Conservation (phyloP, 2,797 vertebrate genomes). For the Parotocinclus haroldoi region DNA sequence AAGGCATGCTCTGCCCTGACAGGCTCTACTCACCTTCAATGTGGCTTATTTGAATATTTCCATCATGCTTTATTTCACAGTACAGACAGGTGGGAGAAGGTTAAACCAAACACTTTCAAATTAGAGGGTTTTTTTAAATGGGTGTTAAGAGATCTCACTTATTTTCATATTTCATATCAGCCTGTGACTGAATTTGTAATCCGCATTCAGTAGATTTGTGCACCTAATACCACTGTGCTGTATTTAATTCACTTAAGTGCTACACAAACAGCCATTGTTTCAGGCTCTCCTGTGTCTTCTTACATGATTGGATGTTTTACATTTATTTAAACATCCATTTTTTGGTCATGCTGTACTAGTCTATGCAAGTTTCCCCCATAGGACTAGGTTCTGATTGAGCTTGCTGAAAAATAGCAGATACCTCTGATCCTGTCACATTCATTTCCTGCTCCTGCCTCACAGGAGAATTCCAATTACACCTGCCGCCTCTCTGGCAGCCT, state of each 20-base stretch:
- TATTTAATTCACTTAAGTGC: constrained; percentile 42
- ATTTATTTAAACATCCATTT: constrained; percentile 14
- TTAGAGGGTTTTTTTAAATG: constrained; percentile 43
- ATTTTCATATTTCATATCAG: constrained; percentile 48
- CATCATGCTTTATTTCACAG: constrained; percentile 47
- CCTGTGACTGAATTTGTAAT: constrained; percentile 36
- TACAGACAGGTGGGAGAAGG: constrained; percentile 46
- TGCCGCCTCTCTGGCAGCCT: constrained; percentile 40
- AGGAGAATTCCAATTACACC: constrained; percentile 57
- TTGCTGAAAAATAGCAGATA: constrained; percentile 44
- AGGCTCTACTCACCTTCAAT: constrained; percentile 39
- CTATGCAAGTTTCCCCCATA: constrained; percentile 10
- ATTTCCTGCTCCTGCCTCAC: constrained; percentile 53
- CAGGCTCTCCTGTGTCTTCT: not conserved
- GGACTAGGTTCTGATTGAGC: constrained; percentile 51
- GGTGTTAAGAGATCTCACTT: constrained; percentile 37
- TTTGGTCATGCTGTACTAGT: not conserved
- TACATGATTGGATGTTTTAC: constrained; percentile 22
- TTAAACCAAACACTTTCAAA: constrained; percentile 49
- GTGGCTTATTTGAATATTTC: constrained; percentile 49
- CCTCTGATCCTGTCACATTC: constrained; percentile 56
- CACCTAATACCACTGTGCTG: constrained; percentile 20
- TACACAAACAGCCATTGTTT: constrained; percentile 21
- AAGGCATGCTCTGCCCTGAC: constrained; percentile 41
- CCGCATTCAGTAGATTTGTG: constrained; percentile 42